Evolutionary conservation across 2,888 invertebrate species (phyloP).

Genomic region (Trichogramma evanescens): DNA sequence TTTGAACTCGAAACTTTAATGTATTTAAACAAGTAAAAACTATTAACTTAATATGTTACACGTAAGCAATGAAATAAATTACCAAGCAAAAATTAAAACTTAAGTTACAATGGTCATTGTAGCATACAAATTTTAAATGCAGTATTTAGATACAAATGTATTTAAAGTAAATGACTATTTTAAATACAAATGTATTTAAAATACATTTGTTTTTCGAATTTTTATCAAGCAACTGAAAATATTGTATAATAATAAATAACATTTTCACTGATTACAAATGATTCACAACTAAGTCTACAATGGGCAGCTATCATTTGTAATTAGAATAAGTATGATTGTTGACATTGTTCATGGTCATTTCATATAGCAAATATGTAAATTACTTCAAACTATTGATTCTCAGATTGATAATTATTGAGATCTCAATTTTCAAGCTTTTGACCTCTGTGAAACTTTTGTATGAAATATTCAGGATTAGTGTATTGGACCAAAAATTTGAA

Average conservation of each 20-base stretch:
- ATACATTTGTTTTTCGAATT: conserved; percentile 23
- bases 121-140: conserved; percentile 21
- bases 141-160: conserved; percentile 23
- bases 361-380: conserved; percentile 14
- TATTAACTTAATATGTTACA: conserved; percentile 16
- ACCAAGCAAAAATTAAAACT: conserved; percentile 11
- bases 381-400: conserved; percentile 15
- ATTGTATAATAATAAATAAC: conserved; percentile 11
- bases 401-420: conserved; percentile 14
- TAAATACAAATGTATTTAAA: conserved; percentile 23
- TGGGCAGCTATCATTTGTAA: conserved; percentile 17
- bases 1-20: conserved; percentile 15
- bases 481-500: conserved; percentile 18
- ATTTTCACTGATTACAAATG: too few relatives aligned
- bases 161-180: conserved; percentile 23
- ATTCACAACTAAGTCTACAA: background rate
- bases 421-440: conserved; percentile 16
- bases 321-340: conserved; percentile 15
- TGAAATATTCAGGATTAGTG: conserved; percentile 15
- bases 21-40: conserved; percentile 18
- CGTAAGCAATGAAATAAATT: conserved; percentile 18
- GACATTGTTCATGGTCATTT: conserved; percentile 17
- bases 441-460: conserved; percentile 8
- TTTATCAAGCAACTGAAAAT: conserved; percentile 15
- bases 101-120: conserved; percentile 24